Conservation (phyloP, 2,797 vertebrate species). For the Rhabdomys pumilio region DNA sequence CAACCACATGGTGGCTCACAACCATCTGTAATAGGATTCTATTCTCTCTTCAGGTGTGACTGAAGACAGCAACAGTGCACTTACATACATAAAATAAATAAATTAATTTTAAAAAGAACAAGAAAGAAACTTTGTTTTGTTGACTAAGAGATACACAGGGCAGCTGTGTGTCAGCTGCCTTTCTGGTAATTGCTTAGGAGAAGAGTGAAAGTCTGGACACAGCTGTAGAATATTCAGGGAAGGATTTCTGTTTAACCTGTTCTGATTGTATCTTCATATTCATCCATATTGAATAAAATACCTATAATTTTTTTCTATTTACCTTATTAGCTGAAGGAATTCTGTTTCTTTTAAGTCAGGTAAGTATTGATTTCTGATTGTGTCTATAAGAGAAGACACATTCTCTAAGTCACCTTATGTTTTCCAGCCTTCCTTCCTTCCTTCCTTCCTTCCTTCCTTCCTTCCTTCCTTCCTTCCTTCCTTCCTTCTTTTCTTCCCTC, state of each 20-base stretch:
- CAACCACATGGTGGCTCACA: too few relatives aligned
- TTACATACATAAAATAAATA: too few relatives aligned
- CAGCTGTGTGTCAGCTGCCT: not conserved
- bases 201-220: not conserved
- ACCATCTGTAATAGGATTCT: too few relatives aligned
- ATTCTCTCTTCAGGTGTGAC: too few relatives aligned
- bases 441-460: not conserved
- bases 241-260: not conserved
- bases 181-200: not conserved
- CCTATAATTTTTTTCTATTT: constrained; percentile 22
- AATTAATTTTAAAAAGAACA: constrained; percentile 2
- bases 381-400: not conserved
- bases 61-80: too few relatives aligned
- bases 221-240: not conserved
- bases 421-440: not conserved
- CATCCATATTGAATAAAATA: not conserved
- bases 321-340: not conserved
- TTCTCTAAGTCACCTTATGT: not conserved
- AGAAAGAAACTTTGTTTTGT: constrained; percentile 49
- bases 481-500: not conserved
- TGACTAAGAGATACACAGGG: constrained; percentile 30
- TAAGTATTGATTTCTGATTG: not conserved
- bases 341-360: not conserved
- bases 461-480: too few relatives aligned
- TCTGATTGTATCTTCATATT: constrained; percentile 2